phyloP scores from a whole-genome alignment of 2,797 vertebrate genomes.

The Presbytis comata region DNA sequence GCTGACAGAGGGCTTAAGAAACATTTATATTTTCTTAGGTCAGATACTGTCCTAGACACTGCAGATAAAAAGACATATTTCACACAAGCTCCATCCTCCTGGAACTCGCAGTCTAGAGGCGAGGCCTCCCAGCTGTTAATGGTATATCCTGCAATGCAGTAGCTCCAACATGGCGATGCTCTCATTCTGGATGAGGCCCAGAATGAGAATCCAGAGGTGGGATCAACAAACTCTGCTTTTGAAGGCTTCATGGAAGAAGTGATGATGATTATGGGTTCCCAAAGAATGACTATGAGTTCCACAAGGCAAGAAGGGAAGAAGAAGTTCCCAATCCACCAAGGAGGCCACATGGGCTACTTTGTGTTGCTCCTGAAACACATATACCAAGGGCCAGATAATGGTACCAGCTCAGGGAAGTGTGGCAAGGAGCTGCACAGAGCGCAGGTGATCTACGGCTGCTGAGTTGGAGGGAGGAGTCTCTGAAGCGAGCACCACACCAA shows the following conservation, averaged over 20 bases:
- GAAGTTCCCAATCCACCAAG: background rate
- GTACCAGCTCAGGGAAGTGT: background rate
- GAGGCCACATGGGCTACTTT: background rate
- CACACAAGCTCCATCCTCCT: too few relatives aligned
- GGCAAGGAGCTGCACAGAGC: background rate
- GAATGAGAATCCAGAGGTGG: background rate
- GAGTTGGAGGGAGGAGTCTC: too few relatives aligned
- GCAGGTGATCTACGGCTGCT: background rate
- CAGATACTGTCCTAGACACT: background rate
- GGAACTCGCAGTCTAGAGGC: too few relatives aligned
- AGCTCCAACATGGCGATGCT: background rate
- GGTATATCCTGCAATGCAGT: rapidly evolving
- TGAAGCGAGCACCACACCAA: background rate
- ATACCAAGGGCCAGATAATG: background rate
- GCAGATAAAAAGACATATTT: background rate
- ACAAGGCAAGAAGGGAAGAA: background rate
- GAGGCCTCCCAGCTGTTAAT: background rate
- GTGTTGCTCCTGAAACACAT: background rate
- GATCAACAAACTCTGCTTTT: background rate
- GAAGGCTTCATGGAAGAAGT: background rate
- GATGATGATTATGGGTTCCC: background rate
- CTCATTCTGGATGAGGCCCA: too few relatives aligned
- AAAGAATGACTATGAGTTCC: background rate
- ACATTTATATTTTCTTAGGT: background rate
- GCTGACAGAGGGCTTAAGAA: background rate